Base-by-base conservation (phyloP, 2,113 vertebrate genomes). In the Nycticebus coucang region DNA sequence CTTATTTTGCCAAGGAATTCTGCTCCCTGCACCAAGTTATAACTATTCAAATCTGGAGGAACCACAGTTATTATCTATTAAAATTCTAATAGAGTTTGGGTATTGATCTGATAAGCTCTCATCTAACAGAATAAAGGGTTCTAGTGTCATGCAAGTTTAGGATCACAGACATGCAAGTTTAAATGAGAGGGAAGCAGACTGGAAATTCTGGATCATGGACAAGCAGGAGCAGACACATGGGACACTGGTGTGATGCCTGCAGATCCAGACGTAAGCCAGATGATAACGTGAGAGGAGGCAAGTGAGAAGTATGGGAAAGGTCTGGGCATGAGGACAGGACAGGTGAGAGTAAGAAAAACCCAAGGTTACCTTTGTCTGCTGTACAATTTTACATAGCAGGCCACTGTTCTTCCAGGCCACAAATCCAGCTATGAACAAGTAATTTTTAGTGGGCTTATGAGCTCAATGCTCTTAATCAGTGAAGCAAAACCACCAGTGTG, bases 11-110 rank as follows among this genome's bases (percentile, higher is more conserved):
- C 37, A 57, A 93, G 57, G 30, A 50, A 33, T 0, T 60, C 22
- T 30, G 33, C 1, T 4, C 15, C 71, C 13, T 13, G 22, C 13
- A 37, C 6, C 0, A 35, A 85, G 10, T 35, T 68, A 17, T 19
- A 68, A 13, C 68, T 85, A 68, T 30, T 78, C 78, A 95, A 93
- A 74, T 79, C 50, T 89, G 22, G 3, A 81, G 14, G 45, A 93
- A 60, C 14, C 35, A 30, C 14, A 75, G 22, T 57, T 75, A 21
- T 11, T 11, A 64, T 50, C 77, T 82, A 68, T 71, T 81, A 90
- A 90, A 96, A 60, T 74, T 53, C 41, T 11, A 91, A 5, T 13
- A 60, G 11, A 69, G 30, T 1, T 83, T 71, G 19, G 14, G 9
- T 88, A 72, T 71, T 24, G 2, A 66, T 85, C 33, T 85, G 3